Evolutionary conservation across 2,888 invertebrate species (phyloP), one percentile per base, ranked within the genome.

Genomic region (Reticulitermes lucifugus): DNA sequence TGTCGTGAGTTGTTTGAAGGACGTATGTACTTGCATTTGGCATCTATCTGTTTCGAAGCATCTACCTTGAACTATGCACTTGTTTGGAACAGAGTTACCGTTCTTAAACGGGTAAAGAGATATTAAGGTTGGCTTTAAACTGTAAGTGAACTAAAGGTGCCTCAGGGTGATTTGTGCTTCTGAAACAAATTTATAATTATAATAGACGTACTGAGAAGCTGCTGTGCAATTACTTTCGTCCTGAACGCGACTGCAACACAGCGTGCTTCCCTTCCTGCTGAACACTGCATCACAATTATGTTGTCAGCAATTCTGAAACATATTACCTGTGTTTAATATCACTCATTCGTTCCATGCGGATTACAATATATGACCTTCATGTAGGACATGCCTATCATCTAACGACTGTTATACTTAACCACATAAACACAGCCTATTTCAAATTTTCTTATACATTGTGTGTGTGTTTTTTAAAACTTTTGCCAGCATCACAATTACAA

Each of bases 1-100:
- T n/a, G 1, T 77, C 77, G 77, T 77, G 77, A 46, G 77, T 10
- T n/a, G 77, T n/a, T 75, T 77, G 51, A 77, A 77, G 77, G 77
- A 46, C 77, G 77, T 77, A 46, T 35, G 35, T 35, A 75, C 75
- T 35, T 75, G 75, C 75, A 29, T 35, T 25, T 75, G 43, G 41
- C 43, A 75, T 43, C 22, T 43, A 43, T 43, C 21, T 51, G 25
- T n/a, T 65, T 10, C 14, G n/a, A n/a, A 65, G 65, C 65, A 65
- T 25, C 55, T 10, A 65, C 77, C 77, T 77, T 77, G 77, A 77
- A 77, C 77, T 77, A 46, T 77, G 77, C 77, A 46, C 77, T 77
- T 77, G 51, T 18, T 77, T 29, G 46, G 46, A 77, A 77, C 51
- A 18, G 77, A 46, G 25, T n/a, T 65, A 65, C 65, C 25, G 7